Base-by-base conservation (phyloP, 2,888 invertebrate species). In the Erynnis tages region DNA sequence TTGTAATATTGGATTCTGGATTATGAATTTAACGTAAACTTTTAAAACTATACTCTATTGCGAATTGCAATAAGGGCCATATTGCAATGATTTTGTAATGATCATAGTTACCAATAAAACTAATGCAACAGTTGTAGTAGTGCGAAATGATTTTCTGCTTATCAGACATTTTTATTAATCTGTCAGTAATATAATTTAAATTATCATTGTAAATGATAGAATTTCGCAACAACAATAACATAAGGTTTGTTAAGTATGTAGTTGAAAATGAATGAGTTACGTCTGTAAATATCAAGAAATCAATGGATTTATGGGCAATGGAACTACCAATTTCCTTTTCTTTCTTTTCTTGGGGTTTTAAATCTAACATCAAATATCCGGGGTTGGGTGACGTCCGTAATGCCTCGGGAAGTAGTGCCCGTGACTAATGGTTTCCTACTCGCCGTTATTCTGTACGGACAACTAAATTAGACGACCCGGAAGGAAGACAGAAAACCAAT, bases 391-490 rank as follows among this genome's bases (percentile, higher is more conserved):
- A 41, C 34, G 49, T 54, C 55, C 45, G 58, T 58, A 54, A 58
- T 54, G 54, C 50, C 58, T 54, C 53, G 54, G 61, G 59, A 55
- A 59, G 54, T 19, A 54, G 44, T 40, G 47, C 30, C 61, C 64
- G 58, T 66, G 62, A 69, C 69, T 64, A 68, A 70, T 66, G 64
- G 56, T 65, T 69, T 70, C 69, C 69, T 66, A 59, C 41, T 25
- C 41, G 56, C 54, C 57, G 54, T 61, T 61, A 62, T 61, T 63
- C 59, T 59, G 61, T 41, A 10, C 25, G 17, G 64, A 66, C 64
- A 60, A 57, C 56, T 60, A 58, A 63, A 63, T 62, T 57, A 59
- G 58, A 54, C 54, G 53, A 55, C 60, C 63, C 44, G 44, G 49
- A 27, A 48, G 49, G 41, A 49, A 49, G 40, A 17, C 27, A 10